phyloP scores from a whole-genome alignment of 2,113 vertebrate species.

The Cheirogaleus medius region DNA sequence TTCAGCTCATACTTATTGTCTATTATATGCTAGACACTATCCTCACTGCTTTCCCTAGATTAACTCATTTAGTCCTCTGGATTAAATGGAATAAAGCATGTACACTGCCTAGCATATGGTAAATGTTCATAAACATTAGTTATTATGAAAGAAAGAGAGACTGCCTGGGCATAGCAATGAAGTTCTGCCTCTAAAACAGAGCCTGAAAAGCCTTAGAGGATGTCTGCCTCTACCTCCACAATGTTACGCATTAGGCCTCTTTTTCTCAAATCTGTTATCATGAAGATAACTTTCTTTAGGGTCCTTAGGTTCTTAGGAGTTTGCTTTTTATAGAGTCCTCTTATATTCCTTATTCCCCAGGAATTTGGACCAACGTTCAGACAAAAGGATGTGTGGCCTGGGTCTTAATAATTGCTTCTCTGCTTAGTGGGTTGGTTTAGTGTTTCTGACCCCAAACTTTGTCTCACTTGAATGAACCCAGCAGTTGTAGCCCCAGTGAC shows the following conservation, averaged over 20 bases:
- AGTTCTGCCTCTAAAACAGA: neutral
- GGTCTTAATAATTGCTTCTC: neutral
- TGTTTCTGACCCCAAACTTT: neutral
- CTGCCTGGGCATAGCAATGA: neutral
- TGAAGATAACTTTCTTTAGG: neutral
- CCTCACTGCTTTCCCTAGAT: neutral
- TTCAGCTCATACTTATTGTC: neutral
- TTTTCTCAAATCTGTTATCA: neutral
- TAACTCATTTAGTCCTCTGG: neutral
- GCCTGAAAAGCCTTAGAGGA: neutral
- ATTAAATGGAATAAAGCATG: slow-evolving; percentile 11
- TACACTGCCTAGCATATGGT: neutral
- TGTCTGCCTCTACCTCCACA: neutral
- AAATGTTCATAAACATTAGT: neutral
- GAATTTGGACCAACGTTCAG: neutral
- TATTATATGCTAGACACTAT: neutral
- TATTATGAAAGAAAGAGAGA: neutral
- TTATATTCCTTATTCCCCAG: neutral
- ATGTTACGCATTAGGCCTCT: neutral
- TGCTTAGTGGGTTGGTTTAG: neutral
- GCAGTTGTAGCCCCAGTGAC: neutral
- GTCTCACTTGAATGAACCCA: neutral
- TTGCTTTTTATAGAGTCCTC: neutral
- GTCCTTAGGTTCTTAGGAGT: neutral
- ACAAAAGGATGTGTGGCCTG: neutral